Evolutionary conservation across 2,888 invertebrate species (phyloP), one percentile per base, ranked within the genome.

Genomic region (Schizaphis graminum): DNA sequence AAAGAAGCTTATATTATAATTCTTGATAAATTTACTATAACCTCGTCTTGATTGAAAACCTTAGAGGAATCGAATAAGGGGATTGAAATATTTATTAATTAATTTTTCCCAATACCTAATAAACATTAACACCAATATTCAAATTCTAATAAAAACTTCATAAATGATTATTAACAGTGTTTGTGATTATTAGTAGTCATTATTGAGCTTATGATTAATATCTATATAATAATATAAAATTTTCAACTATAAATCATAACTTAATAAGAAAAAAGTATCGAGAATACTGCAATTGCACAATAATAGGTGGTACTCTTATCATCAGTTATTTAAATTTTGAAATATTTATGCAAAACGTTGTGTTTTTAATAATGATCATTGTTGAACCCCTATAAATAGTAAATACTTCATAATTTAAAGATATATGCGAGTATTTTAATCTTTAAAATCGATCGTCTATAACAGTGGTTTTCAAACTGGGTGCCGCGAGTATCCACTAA

Each of bases 331-430:
- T 3, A 26, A 57, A 57, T 8, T 56, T 56, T 26, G 26, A 57
- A 57, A 5, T 56, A 56, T 56, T 56, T 56, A 67, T 67, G n/a
- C 4, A n/a, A 24, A 67, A 90, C 47, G 28, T 24, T 47, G 49
- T 49, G 90, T 67, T 67, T 67, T 67, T n/a, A 90, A 90, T 90
- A 90, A 90, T 47, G 67, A 90, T 44, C 1, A 44, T 90, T 24
- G 8, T 67, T 13, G 16, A n/a, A 67, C n/a, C 16, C n/a, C n/a
- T 67, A 67, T n/a, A 67, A 67, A 13, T 67, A n/a, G n/a, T n/a
- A n/a, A 67, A 13, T 67, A n/a, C n/a, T 67, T 16, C 16, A 67
- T 56, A 56, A 61, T 57, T 44, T 57, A 89, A 28, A 44, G 57
- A 44, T 44, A 8, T 3, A 2, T 28, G 16, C 16, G n/a, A 47